phyloP scores from a whole-genome alignment of 2,797 vertebrate genomes.

The Sebastiscus albofasciatus region DNA sequence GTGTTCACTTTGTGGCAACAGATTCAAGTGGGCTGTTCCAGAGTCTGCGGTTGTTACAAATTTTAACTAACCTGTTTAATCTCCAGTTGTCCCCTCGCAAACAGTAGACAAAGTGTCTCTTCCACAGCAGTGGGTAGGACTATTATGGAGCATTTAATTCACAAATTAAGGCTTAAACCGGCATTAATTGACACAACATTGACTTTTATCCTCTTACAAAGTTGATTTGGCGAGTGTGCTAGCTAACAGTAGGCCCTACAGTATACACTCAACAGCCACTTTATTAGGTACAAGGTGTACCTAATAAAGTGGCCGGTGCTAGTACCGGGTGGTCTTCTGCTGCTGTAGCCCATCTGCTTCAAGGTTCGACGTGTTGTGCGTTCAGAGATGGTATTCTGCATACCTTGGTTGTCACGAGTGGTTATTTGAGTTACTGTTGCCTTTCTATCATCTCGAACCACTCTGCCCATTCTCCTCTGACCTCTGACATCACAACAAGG shows the following conservation, averaged over 20 bases:
- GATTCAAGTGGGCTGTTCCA: conserved; percentile 58
- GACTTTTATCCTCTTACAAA: background rate
- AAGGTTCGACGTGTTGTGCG: no score
- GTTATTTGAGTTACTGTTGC: no score
- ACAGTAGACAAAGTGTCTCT: conserved; percentile 22
- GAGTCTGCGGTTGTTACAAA: conserved; percentile 46
- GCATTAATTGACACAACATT: background rate
- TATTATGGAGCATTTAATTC: background rate
- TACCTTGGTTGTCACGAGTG: no score
- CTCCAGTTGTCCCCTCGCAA: conserved; percentile 37
- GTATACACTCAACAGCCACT: background rate
- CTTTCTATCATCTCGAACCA: no score
- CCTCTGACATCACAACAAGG: no score
- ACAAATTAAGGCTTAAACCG: background rate
- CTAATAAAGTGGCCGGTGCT: no score
- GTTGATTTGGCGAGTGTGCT: background rate
- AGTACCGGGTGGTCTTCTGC: no score
- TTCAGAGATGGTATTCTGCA: no score
- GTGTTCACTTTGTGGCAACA: conserved; percentile 73
- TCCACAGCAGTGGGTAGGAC: background rate
- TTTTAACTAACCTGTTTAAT: conserved; percentile 46
- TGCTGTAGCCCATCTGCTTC: no score
- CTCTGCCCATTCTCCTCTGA: no score
- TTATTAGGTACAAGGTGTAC: no score
- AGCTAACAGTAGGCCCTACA: no score